Percentiles rank a stretch among this genome's conserved stretches.
Conservation (phyloP, 1,140 invertebrate genomes). For the Zaprionus camerounensis region DNA sequence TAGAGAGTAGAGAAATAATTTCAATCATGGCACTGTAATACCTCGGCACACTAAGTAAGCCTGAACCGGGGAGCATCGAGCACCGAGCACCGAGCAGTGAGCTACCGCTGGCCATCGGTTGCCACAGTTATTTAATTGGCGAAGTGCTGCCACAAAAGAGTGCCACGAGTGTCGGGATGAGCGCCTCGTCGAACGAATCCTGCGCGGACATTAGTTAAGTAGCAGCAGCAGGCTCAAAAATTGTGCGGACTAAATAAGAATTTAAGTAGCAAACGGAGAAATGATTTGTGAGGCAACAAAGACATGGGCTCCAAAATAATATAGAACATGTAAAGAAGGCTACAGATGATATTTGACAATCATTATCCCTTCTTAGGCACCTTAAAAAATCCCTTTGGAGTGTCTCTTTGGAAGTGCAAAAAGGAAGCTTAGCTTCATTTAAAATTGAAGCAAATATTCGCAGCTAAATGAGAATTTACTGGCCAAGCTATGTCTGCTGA, state of each 20-base stretch:
- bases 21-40: conserved; percentile 75
- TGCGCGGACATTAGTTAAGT: conserved; percentile 13
- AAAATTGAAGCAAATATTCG: background rate
- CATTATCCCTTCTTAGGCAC: background rate
- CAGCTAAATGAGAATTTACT: background rate
- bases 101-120: conserved; percentile 16
- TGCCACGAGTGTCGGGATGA: conserved; percentile 25
- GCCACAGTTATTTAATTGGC: conserved; percentile 65
- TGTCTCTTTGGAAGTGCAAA: background rate
- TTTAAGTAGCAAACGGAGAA: background rate
- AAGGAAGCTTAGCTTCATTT: background rate
- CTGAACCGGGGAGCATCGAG: conserved; percentile 15
- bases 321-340: background rate
- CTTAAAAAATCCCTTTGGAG: no score
- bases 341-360: background rate
- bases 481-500: background rate
- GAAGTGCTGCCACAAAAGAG: conserved; percentile 35
- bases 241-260: background rate
- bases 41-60: conserved; percentile 48
- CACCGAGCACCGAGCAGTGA: background rate
- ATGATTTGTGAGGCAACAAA: background rate
- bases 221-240: conserved; percentile 14
- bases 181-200: conserved; percentile 3
- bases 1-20: conserved; percentile 72
- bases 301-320: no score